phyloP scores from a whole-genome alignment of 2,113 vertebrate species.

The Orcinus orca region DNA sequence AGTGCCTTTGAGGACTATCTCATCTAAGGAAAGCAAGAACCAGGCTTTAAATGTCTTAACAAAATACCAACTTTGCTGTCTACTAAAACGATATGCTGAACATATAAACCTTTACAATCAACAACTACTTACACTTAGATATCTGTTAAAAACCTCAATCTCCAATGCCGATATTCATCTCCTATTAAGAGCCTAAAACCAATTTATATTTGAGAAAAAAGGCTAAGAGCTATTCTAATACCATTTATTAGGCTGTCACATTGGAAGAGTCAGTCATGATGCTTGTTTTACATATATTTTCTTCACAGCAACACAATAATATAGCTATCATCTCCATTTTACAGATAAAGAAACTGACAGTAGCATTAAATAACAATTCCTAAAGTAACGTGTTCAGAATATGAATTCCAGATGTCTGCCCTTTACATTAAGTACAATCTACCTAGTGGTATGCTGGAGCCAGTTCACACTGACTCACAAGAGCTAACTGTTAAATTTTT shows the following conservation, averaged over 20 bases:
- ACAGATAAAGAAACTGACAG: not conserved
- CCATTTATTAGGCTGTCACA: not conserved
- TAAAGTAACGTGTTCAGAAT: not conserved
- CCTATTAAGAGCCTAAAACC: not conserved
- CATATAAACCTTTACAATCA: not conserved
- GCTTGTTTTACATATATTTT: not conserved
- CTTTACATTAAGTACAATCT: not conserved
- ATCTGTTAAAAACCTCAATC: conserved; percentile 15
- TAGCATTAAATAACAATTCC: not conserved
- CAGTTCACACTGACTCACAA: not conserved
- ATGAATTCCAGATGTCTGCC: not conserved
- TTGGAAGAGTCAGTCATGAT: not conserved
- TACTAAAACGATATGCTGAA: not conserved
- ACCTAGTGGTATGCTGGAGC: not conserved
- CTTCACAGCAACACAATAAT: not conserved
- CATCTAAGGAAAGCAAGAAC: not conserved
- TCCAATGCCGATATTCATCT: not conserved
- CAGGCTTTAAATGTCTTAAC: conserved; percentile 9
- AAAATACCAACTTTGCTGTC: not conserved
- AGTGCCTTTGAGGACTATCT: not conserved
- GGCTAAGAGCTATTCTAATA: not conserved
- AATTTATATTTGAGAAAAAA: not conserved
- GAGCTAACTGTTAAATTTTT: not conserved
- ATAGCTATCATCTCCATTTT: not conserved
- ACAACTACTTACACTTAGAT: not conserved